Evolutionary conservation across 2,797 vertebrate genomes (phyloP).

Genomic region (Neopelma chrysocephalum): DNA sequence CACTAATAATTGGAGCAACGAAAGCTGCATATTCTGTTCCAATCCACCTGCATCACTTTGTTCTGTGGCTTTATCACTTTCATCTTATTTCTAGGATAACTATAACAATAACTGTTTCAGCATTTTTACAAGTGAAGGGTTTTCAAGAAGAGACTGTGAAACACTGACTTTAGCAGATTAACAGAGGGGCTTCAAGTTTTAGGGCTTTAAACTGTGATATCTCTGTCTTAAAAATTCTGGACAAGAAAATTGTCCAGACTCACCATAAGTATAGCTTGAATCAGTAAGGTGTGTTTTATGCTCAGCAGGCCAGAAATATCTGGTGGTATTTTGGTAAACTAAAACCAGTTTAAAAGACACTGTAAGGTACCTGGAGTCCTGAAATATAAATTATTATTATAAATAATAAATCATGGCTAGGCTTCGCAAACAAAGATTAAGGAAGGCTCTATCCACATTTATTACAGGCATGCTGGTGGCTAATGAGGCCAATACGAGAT

Average conservation of each 20-base stretch:
- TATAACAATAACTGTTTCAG: background rate
- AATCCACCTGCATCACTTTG: background rate
- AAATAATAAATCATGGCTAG: too few species aligned
- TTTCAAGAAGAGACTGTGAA: background rate
- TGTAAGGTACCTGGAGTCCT: background rate
- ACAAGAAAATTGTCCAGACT: background rate
- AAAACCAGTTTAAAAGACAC: background rate
- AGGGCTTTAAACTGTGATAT: background rate
- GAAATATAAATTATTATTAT: too few species aligned
- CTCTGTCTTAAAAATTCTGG: background rate
- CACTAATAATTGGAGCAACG: background rate
- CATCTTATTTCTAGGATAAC: background rate
- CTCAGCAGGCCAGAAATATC: background rate
- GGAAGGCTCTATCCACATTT: too few species aligned
- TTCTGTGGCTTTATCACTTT: background rate
- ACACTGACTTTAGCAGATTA: background rate
- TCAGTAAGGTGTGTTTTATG: background rate
- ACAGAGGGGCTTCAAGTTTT: background rate
- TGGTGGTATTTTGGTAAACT: background rate
- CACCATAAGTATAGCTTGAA: background rate
- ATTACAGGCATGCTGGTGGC: too few species aligned
- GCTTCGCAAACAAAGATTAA: too few species aligned
- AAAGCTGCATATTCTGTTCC: background rate
- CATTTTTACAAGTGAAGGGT: background rate
- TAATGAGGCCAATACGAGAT: too few species aligned